A percentile compares a stretch with the other conserved stretches of the same genome.
phyloP scores from a whole-genome alignment of 2,888 invertebrate genomes.

The Aleiodes leptofemur region DNA sequence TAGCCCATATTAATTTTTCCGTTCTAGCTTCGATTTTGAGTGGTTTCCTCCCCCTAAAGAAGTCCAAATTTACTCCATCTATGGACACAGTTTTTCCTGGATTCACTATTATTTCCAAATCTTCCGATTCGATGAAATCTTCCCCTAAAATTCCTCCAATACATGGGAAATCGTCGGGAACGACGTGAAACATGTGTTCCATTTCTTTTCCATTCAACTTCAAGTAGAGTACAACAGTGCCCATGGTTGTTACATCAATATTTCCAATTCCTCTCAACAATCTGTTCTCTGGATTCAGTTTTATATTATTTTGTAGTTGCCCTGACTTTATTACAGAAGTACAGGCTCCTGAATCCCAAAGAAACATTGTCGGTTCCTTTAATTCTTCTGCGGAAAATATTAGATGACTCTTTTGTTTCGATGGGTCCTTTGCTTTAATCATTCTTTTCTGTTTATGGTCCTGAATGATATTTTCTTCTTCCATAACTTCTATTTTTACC shows the following conservation, averaged over 20 bases:
- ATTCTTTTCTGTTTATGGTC: neutral
- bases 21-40: neutral
- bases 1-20: neutral
- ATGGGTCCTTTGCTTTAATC: neutral
- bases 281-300: neutral
- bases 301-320: neutral
- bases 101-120: neutral
- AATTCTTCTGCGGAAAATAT: neutral
- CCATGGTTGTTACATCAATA: neutral
- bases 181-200: neutral
- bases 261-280: neutral
- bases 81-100: neutral
- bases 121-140: neutral
- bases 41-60: neutral
- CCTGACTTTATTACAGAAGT: neutral
- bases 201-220: neutral
- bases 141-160: neutral
- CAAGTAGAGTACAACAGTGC: neutral
- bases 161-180: neutral
- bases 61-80: neutral
- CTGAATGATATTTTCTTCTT: neutral
- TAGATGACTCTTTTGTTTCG: neutral
- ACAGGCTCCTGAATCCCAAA: too few species aligned
- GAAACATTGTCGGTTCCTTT: neutral
- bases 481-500: neutral